Conservation (phyloP, 2,888 invertebrate genomes). For the Nomada ruficornis region DNA sequence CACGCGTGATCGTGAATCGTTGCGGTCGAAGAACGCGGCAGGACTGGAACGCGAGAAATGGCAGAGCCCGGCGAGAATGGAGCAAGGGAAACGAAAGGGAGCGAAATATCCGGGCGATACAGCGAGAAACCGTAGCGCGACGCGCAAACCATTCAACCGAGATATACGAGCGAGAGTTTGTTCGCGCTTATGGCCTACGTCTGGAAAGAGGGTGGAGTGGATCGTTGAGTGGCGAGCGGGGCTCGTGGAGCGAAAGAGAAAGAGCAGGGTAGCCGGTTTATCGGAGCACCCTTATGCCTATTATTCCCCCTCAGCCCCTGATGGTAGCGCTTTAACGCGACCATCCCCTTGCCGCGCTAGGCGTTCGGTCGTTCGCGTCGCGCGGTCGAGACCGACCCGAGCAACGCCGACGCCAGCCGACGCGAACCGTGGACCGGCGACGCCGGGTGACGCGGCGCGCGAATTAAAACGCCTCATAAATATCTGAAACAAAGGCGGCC, state of each 20-base stretch:
- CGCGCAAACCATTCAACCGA: slow-evolving; percentile 83
- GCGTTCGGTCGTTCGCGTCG: slow-evolving; percentile 21
- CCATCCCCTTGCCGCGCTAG: slow-evolving; percentile 49
- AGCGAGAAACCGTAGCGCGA: slow-evolving; percentile 67
- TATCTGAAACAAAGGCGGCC: slow-evolving; percentile 84
- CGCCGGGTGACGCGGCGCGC: slow-evolving; percentile 79
- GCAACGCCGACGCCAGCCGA: slow-evolving; percentile 32
- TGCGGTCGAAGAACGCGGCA: no score
- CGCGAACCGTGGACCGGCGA: slow-evolving; percentile 57
- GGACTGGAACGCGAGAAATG: no score
- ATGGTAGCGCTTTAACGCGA: slow-evolving; percentile 67
- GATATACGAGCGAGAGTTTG: slow-evolving; percentile 86
- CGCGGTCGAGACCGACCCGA: slow-evolving; percentile 36
- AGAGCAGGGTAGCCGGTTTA: slow-evolving; percentile 74
- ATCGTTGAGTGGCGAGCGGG: slow-evolving; percentile 33
- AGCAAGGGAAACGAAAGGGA: neutral
- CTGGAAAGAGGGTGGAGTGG: slow-evolving; percentile 62
- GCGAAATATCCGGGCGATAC: slow-evolving; percentile 36
- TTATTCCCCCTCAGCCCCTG: slow-evolving; percentile 75
- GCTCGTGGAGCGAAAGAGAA: slow-evolving; percentile 27
- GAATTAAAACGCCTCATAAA: slow-evolving; percentile 85
- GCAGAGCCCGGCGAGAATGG: slow-evolving; percentile 51
- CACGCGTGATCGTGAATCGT: no score
- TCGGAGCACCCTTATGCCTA: slow-evolving; percentile 82
- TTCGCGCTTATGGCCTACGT: slow-evolving; percentile 80